Percentiles rank a stretch among this genome's conserved stretches.
Evolutionary conservation across 2,888 invertebrate species (phyloP).

Genomic region (Thalpophila matura): DNA sequence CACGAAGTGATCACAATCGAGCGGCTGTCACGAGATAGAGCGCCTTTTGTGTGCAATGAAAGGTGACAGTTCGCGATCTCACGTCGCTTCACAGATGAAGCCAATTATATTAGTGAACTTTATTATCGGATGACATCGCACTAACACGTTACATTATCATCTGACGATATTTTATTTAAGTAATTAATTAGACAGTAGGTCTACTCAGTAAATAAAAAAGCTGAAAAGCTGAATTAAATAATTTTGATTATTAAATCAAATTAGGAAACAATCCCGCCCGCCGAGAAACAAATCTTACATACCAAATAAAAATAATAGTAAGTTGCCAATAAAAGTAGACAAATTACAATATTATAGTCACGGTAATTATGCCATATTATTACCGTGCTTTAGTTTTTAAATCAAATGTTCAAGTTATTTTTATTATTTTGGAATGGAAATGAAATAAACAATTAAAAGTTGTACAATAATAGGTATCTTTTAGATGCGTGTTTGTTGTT

Average conservation of each 20-base stretch:
- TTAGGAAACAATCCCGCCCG: too few relatives aligned
- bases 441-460: too few relatives aligned
- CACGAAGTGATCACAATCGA: slow-evolving; percentile 62
- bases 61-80: slow-evolving; percentile 53
- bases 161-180: not conserved
- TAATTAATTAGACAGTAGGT: not conserved
- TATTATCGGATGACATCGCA: slow-evolving; percentile 30
- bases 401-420: not conserved
- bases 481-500: not conserved
- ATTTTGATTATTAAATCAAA: too few relatives aligned
- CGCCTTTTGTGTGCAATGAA: slow-evolving; percentile 53
- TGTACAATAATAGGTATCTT: not conserved
- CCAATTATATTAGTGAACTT: slow-evolving; percentile 33
- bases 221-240: too few relatives aligned
- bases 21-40: slow-evolving; percentile 55
- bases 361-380: too few relatives aligned
- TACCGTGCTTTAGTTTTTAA: too few relatives aligned
- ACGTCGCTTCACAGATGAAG: slow-evolving; percentile 26
- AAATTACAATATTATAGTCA: too few relatives aligned
- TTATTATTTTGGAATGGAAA: not conserved
- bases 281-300: too few relatives aligned
- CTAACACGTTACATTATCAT: not conserved
- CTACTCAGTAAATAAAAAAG: too few relatives aligned
- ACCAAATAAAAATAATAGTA: too few relatives aligned
- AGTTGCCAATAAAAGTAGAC: too few relatives aligned